phyloP scores from a whole-genome alignment of 2,797 vertebrate genomes.

The Scomberomorus guttatus region DNA sequence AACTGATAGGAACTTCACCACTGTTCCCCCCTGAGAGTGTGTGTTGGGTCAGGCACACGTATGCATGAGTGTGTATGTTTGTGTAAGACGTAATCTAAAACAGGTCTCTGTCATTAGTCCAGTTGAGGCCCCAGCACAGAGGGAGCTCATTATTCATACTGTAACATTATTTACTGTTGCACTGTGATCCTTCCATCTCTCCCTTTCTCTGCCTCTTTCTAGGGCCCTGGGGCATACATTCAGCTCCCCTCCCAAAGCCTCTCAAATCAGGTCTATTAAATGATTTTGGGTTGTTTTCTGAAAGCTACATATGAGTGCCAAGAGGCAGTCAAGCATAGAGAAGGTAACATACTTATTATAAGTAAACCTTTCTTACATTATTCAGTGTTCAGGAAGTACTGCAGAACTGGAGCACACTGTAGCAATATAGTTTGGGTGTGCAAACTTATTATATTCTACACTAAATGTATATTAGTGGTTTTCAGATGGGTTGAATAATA shows the following conservation, averaged over 20 bases:
- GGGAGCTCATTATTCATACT: constrained; percentile 82
- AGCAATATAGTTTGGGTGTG: constrained; percentile 28
- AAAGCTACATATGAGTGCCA: constrained; percentile 54
- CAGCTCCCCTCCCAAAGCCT: constrained; percentile 53
- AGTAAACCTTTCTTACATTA: constrained; percentile 43
- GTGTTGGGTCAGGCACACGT: constrained; percentile 40
- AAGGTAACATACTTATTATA: constrained; percentile 59
- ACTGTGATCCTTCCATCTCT: constrained; percentile 69
- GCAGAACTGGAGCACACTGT: constrained; percentile 28
- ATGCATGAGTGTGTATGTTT: constrained; percentile 45
- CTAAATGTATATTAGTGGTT: constrained; percentile 19
- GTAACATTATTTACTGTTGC: constrained; percentile 80
- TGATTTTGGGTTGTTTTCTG: constrained; percentile 66
- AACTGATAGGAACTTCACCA: constrained; percentile 56
- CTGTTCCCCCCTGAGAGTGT: constrained; percentile 41
- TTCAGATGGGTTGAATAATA: constrained; percentile 5
- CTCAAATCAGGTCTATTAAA: constrained; percentile 64
- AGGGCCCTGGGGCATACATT: constrained; percentile 56
- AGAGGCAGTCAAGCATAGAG: constrained; percentile 46
- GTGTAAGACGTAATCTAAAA: constrained; percentile 74
- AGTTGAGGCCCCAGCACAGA: constrained; percentile 70
- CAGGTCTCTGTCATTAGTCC: constrained; percentile 83
- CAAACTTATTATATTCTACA: constrained; percentile 27
- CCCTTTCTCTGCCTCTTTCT: constrained; percentile 47
- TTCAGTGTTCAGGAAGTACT: constrained; percentile 25